Evolutionary conservation across 1,140 invertebrate species (phyloP).

Genomic region (Galleria mellonella): DNA sequence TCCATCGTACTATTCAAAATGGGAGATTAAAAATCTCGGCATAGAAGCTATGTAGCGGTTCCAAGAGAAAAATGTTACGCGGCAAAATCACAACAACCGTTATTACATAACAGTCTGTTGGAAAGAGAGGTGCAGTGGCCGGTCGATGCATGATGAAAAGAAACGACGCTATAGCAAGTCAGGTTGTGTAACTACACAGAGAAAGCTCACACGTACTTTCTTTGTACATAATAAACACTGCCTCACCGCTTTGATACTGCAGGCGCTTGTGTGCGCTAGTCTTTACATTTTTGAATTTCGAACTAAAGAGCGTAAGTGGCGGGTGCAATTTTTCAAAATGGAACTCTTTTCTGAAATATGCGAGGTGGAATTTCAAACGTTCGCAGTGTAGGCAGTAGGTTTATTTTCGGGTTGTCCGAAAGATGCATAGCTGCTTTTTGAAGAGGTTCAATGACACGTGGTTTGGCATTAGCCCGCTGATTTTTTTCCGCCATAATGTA

Average conservation of each 20-base stretch:
- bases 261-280: constrained; percentile 39
- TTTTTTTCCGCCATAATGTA: constrained; percentile 48
- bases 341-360: constrained; percentile 32
- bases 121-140: constrained; percentile 30
- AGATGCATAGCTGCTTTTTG: constrained; percentile 47
- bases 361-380: constrained; percentile 28
- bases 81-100: constrained; percentile 64
- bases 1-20: constrained; percentile 25
- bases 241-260: constrained; percentile 35
- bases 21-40: constrained; percentile 32
- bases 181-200: constrained; percentile 69
- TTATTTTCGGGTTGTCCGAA: constrained; percentile 21
- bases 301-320: constrained; percentile 51
- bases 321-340: constrained; percentile 52
- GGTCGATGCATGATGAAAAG: constrained; percentile 25
- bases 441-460: constrained; percentile 63
- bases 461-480: constrained; percentile 61
- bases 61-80: constrained; percentile 61
- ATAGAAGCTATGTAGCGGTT: constrained; percentile 38
- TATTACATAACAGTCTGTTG: constrained; percentile 65
- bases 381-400: constrained; percentile 14
- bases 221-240: constrained; percentile 42
- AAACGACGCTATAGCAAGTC: constrained; percentile 27
- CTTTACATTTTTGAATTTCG: constrained; percentile 43
- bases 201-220: constrained; percentile 69